Evolutionary conservation across 2,797 vertebrate genomes (phyloP).

Genomic region (Pempheris klunzingeri): DNA sequence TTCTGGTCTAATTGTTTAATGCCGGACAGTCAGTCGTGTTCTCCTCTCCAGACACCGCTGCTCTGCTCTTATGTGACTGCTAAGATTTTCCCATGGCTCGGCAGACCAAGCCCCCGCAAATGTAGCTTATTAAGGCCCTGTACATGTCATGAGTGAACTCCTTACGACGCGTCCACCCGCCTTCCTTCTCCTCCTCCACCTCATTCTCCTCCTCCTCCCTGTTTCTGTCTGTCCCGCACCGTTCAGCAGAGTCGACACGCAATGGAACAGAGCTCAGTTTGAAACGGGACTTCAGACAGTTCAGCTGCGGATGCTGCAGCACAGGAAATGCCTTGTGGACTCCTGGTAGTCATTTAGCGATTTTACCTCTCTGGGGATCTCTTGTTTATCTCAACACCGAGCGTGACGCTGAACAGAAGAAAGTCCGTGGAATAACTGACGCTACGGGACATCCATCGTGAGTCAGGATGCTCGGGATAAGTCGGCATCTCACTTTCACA

Average conservation of each 20-base stretch:
- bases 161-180: slow-evolving; percentile 10
- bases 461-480: slow-evolving; percentile 63
- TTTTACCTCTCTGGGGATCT: slow-evolving; percentile 15
- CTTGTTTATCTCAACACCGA: not conserved
- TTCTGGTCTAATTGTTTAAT: slow-evolving; percentile 7
- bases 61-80: slow-evolving; percentile 30
- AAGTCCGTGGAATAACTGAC: slow-evolving; percentile 44
- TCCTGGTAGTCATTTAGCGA: slow-evolving; percentile 10
- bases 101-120: slow-evolving; percentile 50
- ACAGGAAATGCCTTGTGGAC: slow-evolving; percentile 44
- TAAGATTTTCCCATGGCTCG: slow-evolving; percentile 64
- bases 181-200: slow-evolving; percentile 25
- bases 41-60: slow-evolving; percentile 25
- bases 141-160: slow-evolving; percentile 37
- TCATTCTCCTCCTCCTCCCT: slow-evolving; percentile 26
- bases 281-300: slow-evolving; percentile 28
- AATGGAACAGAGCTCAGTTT: slow-evolving; percentile 31
- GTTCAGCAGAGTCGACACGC: slow-evolving; percentile 9
- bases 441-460: slow-evolving; percentile 19
- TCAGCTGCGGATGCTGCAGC: slow-evolving; percentile 46
- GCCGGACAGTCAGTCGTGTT: slow-evolving; percentile 11
- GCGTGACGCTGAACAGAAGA: not conserved
- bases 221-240: slow-evolving; percentile 27
- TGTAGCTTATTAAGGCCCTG: slow-evolving; percentile 24
- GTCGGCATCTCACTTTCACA: slow-evolving; percentile 45